Evolutionary conservation across 2,888 invertebrate species (phyloP), one percentile per base, ranked within the genome.

Genomic region (Mythimna pallens): DNA sequence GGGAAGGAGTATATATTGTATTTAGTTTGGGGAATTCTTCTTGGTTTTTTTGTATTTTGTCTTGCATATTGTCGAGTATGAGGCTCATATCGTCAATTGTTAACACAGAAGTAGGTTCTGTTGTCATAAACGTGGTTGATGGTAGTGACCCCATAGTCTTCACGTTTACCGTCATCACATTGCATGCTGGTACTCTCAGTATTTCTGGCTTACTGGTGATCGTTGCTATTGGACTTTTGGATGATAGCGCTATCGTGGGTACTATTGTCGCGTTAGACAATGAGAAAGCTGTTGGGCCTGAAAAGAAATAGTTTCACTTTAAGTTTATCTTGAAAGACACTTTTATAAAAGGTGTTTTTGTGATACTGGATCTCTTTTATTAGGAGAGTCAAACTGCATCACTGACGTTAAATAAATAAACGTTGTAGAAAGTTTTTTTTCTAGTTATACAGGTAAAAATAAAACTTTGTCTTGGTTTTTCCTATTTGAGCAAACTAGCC

Each of bases 101-200:
- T 22, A 73, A 10, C 10, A 5, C 0, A 12, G 12, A 2, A 5
- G 40, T 2, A 1, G n/a, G 0, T 25, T 64, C 57, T 34, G 36
- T 61, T 12, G n/a, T 7, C 7, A 1, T 7, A 5, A 8, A 0
- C 0, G 20, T 30, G 8, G 65, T 14, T 3, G n/a, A 8, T 25
- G 14, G 2, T 14, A 5, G 7, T 22, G n/a, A 14, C 0, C 2
- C 40, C 20, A 74, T 3, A 0, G 67, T 79, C 47, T 79, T 82
- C 0, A 82, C 17, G 30, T 82, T 81, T 0, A 79, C 80, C 0
- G 66, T 75, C 36, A 76, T 75, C 3, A 79, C 34, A 20, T 82
- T 82, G 20, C 6, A 20, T 7, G 58, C 12, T 47, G 67, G 78
- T 36, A 52, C 8, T 22, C 6, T 55, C 30, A 4, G 40, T 43